A percentile compares a stretch with the other conserved stretches of the same genome.
These are phyloP conservation scores for Eristalis pertinax DNA, from an alignment of 2,888 invertebrate species.

Conservation along the genomic window DNA sequence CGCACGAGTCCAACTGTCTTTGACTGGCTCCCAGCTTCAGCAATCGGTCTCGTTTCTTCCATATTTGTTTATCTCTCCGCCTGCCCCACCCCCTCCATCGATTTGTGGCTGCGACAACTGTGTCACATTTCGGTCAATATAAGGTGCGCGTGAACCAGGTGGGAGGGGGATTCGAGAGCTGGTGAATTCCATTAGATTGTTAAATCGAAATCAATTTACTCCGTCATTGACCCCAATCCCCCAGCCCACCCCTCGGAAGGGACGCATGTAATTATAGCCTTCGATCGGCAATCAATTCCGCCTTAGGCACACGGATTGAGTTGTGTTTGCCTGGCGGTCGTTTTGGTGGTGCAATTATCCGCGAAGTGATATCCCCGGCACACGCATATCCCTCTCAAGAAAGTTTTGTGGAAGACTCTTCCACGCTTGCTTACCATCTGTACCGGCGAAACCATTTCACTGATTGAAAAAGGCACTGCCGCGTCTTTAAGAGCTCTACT, in stretches of 20 bases:
- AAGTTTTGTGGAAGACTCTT: background rate
- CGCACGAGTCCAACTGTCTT: background rate
- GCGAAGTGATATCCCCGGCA: conserved; percentile 47
- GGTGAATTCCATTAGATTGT: too few species aligned
- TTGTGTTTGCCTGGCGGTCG: conserved; percentile 3
- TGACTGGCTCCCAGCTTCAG: too few species aligned
- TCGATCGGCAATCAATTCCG: conserved; percentile 60
- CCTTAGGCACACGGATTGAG: background rate
- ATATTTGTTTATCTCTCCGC: background rate
- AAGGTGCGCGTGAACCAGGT: background rate
- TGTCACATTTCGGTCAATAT: background rate
- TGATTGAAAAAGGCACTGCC: conserved; percentile 14
- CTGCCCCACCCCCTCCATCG: background rate
- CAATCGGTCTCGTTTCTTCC: background rate
- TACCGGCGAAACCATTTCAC: conserved; percentile 33
- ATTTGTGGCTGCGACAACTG: background rate
- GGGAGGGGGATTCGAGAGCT: background rate
- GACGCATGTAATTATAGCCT: conserved; percentile 36
- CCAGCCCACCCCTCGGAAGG: background rate
- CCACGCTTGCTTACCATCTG: conserved; percentile 9
- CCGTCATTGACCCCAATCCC: conserved; percentile 16
- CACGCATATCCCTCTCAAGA: conserved; percentile 3
- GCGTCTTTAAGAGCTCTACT: conserved; percentile 54
- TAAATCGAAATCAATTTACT: conserved; percentile 5
- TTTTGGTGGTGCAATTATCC: conserved; percentile 42